These are phyloP conservation scores for Baccha elongata DNA, from an alignment of 2,888 invertebrate species.

Conservation along the genomic window DNA sequence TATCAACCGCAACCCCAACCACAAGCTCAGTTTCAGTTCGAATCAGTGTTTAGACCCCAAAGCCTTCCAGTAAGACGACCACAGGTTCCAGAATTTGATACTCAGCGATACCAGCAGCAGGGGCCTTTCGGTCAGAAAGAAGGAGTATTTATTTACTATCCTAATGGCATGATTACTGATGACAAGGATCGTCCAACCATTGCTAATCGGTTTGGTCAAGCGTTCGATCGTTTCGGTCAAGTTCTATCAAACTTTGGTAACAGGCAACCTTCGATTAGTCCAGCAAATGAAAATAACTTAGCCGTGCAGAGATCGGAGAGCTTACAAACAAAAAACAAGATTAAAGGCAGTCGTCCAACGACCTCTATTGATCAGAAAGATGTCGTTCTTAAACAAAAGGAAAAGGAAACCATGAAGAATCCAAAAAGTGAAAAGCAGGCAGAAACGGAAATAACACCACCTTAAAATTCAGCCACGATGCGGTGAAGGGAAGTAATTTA, in stretches of 20 bases:
- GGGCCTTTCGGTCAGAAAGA: slow-evolving; percentile 27
- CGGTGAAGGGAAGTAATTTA: too few relatives aligned
- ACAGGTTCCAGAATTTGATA: background rate
- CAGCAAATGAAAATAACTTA: background rate
- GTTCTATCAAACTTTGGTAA: slow-evolving; percentile 41
- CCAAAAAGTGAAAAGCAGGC: background rate
- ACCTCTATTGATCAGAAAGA: background rate
- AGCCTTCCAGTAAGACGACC: slow-evolving; percentile 19
- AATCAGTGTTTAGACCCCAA: slow-evolving; percentile 11
- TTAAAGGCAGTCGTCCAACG: background rate
- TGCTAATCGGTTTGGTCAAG: slow-evolving; percentile 46
- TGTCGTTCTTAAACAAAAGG: background rate
- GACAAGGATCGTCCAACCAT: slow-evolving; percentile 40
- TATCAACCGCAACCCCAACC: background rate
- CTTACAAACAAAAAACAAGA: background rate
- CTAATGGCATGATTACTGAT: slow-evolving; percentile 18
- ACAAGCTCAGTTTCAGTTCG: background rate
- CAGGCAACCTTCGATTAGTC: slow-evolving; percentile 8
- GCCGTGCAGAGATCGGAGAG: background rate
- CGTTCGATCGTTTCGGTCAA: slow-evolving; percentile 57
- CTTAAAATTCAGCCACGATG: too few relatives aligned
- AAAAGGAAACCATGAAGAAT: background rate
- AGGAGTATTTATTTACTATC: slow-evolving; percentile 52
- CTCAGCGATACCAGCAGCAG: slow-evolving; percentile 2
- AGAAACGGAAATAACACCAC: background rate